A percentile compares a stretch with the other conserved stretches of the same genome.
phyloP scores from a whole-genome alignment of 2,888 invertebrate species.

The Agrilus mali region DNA sequence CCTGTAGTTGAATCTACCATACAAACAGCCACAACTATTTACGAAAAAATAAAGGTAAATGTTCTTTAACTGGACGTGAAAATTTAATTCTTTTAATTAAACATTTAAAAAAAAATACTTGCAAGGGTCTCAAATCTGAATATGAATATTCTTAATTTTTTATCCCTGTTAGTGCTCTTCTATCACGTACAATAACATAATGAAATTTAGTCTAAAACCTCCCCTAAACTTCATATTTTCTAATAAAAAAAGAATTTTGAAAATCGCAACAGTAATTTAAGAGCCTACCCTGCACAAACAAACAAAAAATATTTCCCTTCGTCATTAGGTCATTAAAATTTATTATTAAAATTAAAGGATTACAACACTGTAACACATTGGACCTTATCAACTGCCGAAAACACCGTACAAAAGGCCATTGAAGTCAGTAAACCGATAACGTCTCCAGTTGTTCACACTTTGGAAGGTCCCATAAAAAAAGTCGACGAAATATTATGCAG shows the following conservation, averaged over 20 bases:
- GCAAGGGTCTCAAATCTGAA: too few species aligned
- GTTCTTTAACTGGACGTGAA: background rate
- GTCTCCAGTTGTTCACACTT: constrained; percentile 36
- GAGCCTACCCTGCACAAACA: background rate
- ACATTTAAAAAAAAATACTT: too few species aligned
- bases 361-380: constrained; percentile 40
- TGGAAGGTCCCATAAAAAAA: constrained; percentile 40
- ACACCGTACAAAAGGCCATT: constrained; percentile 38
- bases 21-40: constrained; percentile 42
- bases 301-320: background rate
- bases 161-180: too few species aligned
- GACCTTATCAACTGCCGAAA: constrained; percentile 43
- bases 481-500: constrained; percentile 43
- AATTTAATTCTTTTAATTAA: too few species aligned
- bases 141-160: too few species aligned
- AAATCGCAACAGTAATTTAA: too few species aligned
- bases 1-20: constrained; percentile 45
- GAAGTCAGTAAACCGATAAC: constrained; percentile 39
- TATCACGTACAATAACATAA: too few species aligned
- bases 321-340: background rate
- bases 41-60: constrained; percentile 44
- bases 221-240: too few species aligned
- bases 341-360: constrained; percentile 26
- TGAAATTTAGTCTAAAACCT: too few species aligned
- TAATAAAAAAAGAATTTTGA: too few species aligned